phyloP scores from a whole-genome alignment of 2,888 invertebrate species.

The Strigamia crassipes region DNA sequence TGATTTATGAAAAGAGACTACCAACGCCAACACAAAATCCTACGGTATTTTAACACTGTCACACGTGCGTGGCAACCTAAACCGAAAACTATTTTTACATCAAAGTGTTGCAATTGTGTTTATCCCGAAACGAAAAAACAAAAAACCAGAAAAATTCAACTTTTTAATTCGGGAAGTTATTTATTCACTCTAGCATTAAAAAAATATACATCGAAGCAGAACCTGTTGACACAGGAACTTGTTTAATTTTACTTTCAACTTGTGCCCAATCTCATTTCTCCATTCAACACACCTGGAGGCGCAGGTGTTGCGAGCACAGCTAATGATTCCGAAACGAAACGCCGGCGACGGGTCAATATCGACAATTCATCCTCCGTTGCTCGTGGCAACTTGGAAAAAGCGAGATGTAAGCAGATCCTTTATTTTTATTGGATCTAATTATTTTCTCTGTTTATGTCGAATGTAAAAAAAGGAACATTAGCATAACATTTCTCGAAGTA shows the following conservation, averaged over 20 bases:
- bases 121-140: no score
- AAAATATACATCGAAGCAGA: neutral
- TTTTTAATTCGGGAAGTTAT: no score
- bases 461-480: neutral
- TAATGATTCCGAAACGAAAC: conserved; percentile 5
- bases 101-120: neutral
- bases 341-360: neutral
- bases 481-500: neutral
- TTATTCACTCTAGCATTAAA: neutral
- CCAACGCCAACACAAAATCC: no score
- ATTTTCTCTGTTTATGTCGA: neutral
- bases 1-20: no score
- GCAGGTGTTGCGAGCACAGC: neutral
- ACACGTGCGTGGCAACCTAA: no score
- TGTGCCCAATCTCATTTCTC: neutral
- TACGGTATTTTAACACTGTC: no score
- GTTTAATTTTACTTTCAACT: neutral
- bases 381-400: neutral
- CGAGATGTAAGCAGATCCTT: neutral
- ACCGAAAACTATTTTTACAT: no score
- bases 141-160: no score
- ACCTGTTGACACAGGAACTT: neutral
- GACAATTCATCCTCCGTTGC: neutral
- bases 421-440: neutral
- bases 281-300: neutral